These are phyloP conservation scores for Ptychoptera contaminata DNA, from an alignment of 2,888 invertebrate genomes.

Conservation along the genomic window DNA sequence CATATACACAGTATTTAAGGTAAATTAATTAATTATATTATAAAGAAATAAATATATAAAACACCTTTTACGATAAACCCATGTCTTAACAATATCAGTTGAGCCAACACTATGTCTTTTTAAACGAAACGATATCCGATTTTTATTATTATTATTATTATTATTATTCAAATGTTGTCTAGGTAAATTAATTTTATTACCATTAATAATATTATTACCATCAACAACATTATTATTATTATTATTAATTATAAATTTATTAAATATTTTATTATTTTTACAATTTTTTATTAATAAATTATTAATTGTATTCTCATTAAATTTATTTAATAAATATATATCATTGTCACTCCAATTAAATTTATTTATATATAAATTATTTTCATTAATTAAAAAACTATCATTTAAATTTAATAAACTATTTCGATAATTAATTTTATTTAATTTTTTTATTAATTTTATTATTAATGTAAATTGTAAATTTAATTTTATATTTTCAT, in stretches of 20 bases:
- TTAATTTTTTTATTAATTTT: not conserved
- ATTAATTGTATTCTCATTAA: not conserved
- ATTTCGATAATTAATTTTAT: not conserved
- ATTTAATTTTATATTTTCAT: too few relatives aligned
- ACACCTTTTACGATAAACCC: constrained; percentile 11
- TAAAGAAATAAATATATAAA: not conserved
- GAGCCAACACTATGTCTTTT: constrained; percentile 8
- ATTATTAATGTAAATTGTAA: not conserved
- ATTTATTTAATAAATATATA: not conserved
- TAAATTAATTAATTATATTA: not conserved
- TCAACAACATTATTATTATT: not conserved
- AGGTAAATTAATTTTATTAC: not conserved
- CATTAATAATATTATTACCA: not conserved
- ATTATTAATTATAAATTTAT: not conserved
- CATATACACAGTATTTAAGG: not conserved
- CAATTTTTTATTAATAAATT: not conserved
- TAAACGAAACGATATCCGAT: constrained; percentile 1
- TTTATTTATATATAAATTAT: not conserved
- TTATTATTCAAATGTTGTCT: not conserved
- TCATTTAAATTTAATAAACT: not conserved
- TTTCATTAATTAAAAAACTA: not conserved
- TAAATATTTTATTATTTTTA: not conserved
- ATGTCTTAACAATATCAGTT: constrained; percentile 12
- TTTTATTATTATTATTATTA: not conserved
- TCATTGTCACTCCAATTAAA: not conserved